Evolutionary conservation across 1,140 invertebrate species (phyloP), one percentile per base, ranked within the genome.

Genomic region (Eumeta japonica): DNA sequence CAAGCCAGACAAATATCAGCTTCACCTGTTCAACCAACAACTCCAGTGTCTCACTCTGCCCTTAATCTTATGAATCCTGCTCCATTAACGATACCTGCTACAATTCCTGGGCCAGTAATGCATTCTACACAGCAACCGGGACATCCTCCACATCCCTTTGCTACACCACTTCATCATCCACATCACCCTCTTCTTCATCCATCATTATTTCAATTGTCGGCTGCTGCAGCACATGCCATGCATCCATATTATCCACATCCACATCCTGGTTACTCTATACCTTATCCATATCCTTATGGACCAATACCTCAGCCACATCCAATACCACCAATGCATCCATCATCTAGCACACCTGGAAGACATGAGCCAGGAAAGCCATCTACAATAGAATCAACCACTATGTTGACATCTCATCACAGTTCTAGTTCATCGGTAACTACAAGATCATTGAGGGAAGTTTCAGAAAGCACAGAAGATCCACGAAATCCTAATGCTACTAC

Each of bases 281-380:
- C 82, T 4, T 82, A 80, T 58, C 77, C 80, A n/a, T 87, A 86
- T 70, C 79, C 85, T 0, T 86, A 86, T 50, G 81, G 81, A 3
- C 83, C 85, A 1, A 77, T 86, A 34, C 84, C 84, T 12, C 85
- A 82, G 51, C 82, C 82, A 3, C 83, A 88, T 49, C 83, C 86
- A 1, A 85, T 86, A 46, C 86, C 86, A 14, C 84, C 84, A 1
- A 85, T 85, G 41, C 82, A 47, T 50, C 71, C 83, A 3, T 77
- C 78, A 28, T 70, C 77, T 10, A 81, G 79, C 44, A 75, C 66
- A 17, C 55, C 70, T 34, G 65, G 62, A 46, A 61, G 71, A 49
- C 76, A 73, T 46, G 75, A 76, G 15, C 61, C 63, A 46, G 62
- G 58, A 14, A 76, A 80, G 65, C 65, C 73, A 17, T 62, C 75